phyloP scores from a whole-genome alignment of 2,113 vertebrate species.

The Desmodus rotundus region DNA sequence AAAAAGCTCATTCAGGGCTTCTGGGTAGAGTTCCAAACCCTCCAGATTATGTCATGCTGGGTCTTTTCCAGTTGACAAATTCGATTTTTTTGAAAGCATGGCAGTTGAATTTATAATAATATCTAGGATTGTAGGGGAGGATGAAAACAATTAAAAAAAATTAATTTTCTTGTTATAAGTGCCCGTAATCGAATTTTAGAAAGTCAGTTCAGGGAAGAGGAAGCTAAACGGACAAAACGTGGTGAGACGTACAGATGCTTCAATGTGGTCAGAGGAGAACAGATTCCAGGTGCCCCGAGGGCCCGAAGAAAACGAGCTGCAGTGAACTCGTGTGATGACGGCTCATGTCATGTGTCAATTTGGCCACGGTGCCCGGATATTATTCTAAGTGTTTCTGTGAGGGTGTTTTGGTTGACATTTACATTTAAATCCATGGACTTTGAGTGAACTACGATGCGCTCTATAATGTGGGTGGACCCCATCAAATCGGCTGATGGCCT shows the following conservation, averaged over 20 bases:
- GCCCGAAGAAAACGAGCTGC: not conserved
- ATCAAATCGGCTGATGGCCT: not conserved
- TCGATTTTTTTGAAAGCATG: conserved; percentile 24
- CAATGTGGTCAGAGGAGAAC: accelerated
- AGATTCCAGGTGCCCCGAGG: not conserved
- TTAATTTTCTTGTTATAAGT: not conserved
- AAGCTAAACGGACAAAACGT: not conserved
- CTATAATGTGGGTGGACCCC: not conserved
- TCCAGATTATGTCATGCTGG: conserved; percentile 58
- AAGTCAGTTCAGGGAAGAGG: not conserved
- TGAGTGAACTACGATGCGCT: not conserved
- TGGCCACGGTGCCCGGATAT: too few relatives aligned
- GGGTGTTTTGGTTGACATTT: not conserved
- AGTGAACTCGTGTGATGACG: accelerated
- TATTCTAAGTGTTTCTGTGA: not conserved
- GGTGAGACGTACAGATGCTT: not conserved
- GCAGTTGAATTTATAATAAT: conserved; percentile 12
- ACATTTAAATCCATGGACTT: not conserved
- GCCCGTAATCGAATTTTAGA: not conserved
- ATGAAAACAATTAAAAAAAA: not conserved
- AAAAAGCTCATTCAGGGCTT: conserved; percentile 55
- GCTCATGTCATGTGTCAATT: not conserved
- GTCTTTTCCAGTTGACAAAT: conserved; percentile 62
- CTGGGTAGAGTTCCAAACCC: conserved; percentile 38
- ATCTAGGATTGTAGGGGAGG: not conserved